These are phyloP conservation scores for Halichoeres trimaculatus DNA, from an alignment of 2,113 vertebrate genomes.

Conservation along the genomic window DNA sequence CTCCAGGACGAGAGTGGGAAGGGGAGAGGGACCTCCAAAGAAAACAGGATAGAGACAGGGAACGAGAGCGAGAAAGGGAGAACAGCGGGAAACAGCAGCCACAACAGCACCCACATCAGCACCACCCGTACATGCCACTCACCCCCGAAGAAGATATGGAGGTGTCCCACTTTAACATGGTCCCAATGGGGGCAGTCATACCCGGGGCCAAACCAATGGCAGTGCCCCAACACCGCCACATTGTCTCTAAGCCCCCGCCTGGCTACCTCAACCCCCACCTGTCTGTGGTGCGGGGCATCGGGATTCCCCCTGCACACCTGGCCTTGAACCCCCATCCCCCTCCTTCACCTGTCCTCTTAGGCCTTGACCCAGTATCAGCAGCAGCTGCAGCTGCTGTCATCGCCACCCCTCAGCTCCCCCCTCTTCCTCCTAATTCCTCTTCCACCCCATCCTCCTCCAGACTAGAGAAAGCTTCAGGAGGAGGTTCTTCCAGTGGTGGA, in stretches of 20 bases:
- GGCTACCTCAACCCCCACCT: constrained; percentile 83
- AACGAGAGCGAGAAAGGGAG: constrained; percentile 68
- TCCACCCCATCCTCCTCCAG: constrained; percentile 70
- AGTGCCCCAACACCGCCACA: constrained; percentile 80
- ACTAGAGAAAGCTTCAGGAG: constrained; percentile 78
- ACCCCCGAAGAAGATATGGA: constrained; percentile 86
- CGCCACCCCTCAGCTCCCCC: constrained; percentile 76
- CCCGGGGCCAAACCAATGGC: constrained; percentile 74
- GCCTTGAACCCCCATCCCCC: constrained; percentile 74
- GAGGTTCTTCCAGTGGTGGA: constrained; percentile 58
- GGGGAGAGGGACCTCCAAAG: constrained; percentile 69
- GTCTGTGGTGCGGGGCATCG: constrained; percentile 80
- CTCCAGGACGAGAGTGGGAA: constrained; percentile 70
- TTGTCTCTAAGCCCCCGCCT: constrained; percentile 82
- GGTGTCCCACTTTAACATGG: constrained; percentile 83
- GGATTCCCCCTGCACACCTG: constrained; percentile 77
- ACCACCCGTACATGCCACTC: constrained; percentile 77
- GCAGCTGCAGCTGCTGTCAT: constrained; percentile 68
- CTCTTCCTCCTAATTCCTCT: constrained; percentile 78
- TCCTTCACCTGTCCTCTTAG: constrained; percentile 77
- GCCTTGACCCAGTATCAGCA: constrained; percentile 73
- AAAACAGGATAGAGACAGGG: constrained; percentile 72
- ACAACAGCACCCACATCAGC: constrained; percentile 69
- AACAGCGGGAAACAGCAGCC: constrained; percentile 58
- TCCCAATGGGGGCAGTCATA: constrained; percentile 73